Conservation (phyloP, 2,113 vertebrate species). For the Acrocephalus arundinaceus region DNA sequence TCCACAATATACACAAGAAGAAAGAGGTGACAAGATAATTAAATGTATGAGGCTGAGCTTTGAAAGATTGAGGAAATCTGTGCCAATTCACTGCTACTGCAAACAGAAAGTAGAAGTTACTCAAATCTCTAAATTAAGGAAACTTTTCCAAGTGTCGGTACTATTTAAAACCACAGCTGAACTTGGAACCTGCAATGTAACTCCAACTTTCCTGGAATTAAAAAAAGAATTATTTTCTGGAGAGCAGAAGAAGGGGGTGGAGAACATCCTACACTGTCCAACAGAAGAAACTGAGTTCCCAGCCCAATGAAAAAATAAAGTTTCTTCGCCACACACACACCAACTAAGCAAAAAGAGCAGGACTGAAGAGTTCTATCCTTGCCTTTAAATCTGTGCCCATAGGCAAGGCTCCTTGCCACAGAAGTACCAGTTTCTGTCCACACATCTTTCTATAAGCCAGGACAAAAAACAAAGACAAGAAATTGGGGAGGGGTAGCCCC, state of each 20-base stretch:
- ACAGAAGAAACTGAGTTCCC: not conserved
- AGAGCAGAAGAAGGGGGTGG: not conserved
- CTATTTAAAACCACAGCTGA: slow-evolving; percentile 52
- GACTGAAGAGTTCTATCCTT: not conserved
- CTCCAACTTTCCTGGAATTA: slow-evolving; percentile 41
- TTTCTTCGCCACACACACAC: not conserved
- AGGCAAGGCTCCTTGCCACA: not conserved
- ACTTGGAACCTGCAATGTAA: not conserved
- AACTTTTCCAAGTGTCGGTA: slow-evolving; percentile 10
- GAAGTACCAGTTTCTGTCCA: not conserved
- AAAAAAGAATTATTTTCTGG: not conserved
- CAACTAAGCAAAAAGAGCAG: not conserved
- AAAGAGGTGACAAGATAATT: not conserved
- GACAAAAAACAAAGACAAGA: not conserved
- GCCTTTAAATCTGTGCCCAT: not conserved
- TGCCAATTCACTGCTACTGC: not conserved
- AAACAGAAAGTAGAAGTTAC: not conserved
- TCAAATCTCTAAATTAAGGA: not conserved
- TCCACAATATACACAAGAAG: not conserved
- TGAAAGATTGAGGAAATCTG: not conserved
- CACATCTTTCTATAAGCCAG: not conserved
- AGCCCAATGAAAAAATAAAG: not conserved
- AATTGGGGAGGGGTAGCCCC: not conserved
- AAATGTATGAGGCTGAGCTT: not conserved
- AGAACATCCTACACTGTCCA: not conserved